phyloP scores from a whole-genome alignment of 2,113 vertebrate genomes.

The Lasiurus cinereus region DNA sequence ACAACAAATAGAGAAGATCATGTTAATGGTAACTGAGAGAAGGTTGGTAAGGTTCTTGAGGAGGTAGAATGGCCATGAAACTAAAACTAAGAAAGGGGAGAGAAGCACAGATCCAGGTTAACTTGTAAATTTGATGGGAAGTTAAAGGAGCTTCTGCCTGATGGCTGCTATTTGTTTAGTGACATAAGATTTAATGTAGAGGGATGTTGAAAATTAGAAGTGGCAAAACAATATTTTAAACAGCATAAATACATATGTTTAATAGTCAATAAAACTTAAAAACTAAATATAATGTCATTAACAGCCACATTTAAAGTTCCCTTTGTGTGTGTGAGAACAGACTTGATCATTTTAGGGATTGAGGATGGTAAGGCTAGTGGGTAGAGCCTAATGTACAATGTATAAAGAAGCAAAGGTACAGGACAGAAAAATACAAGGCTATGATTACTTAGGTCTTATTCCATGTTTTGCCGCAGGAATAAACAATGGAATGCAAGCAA shows the following conservation, averaged over 20 bases:
- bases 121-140: not conserved
- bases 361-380: not conserved
- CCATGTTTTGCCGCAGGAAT: not conserved
- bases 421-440: not conserved
- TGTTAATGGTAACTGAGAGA: not conserved
- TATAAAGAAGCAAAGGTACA: not conserved
- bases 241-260: not conserved
- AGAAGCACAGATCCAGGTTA: not conserved
- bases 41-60: not conserved
- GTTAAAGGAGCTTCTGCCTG: not conserved
- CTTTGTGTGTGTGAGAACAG: not conserved
- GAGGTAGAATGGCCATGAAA: not conserved
- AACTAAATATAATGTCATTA: not conserved
- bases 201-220: not conserved
- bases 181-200: not conserved
- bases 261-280: conserved; percentile 25
- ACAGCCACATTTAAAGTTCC: not conserved
- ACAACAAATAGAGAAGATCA: not conserved
- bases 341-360: not conserved
- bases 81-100: not conserved
- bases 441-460: not conserved
- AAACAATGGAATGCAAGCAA: not conserved
- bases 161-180: conserved; percentile 1
- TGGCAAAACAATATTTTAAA: not conserved
- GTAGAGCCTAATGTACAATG: not conserved